phyloP scores from a whole-genome alignment of 1,140 invertebrate species.

The Colletes gigas region DNA sequence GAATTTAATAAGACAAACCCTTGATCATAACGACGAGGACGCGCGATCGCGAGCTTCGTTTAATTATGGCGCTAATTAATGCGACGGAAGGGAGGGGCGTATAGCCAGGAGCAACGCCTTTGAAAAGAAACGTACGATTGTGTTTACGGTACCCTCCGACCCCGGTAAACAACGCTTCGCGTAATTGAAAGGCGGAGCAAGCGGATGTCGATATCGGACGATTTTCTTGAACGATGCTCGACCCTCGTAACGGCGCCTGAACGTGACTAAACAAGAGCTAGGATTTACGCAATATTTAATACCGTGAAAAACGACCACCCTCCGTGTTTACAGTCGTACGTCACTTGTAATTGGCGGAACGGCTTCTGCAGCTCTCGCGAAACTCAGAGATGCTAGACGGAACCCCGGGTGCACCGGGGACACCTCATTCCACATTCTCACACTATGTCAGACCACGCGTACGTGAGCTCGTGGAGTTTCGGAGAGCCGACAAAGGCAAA shows the following conservation, averaged over 20 bases:
- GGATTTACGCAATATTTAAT: conserved; percentile 49
- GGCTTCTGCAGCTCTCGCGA: too few relatives aligned
- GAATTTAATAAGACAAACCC: too few relatives aligned
- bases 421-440: too few relatives aligned
- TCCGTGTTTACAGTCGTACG: conserved; percentile 1
- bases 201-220: conserved; percentile 34
- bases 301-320: conserved; percentile 24
- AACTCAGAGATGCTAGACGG: too few relatives aligned
- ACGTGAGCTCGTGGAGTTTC: too few relatives aligned
- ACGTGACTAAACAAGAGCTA: conserved; percentile 36
- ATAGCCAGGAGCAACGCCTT: conserved; percentile 12
- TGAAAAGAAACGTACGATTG: conserved; percentile 46
- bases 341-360: conserved; percentile 4
- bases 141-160: conserved; percentile 39
- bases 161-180: conserved; percentile 35
- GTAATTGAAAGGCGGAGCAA: conserved; percentile 43
- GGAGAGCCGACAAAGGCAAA: too few relatives aligned
- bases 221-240: conserved; percentile 36
- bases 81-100: background rate
- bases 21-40: too few relatives aligned
- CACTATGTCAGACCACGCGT: too few relatives aligned
- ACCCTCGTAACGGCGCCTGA: conserved; percentile 11
- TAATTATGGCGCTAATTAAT: conserved; percentile 51
- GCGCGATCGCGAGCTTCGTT: conserved; percentile 28
- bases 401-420: too few relatives aligned